Conservation (phyloP, 1,140 invertebrate genomes). For the Bombus consobrinus region DNA sequence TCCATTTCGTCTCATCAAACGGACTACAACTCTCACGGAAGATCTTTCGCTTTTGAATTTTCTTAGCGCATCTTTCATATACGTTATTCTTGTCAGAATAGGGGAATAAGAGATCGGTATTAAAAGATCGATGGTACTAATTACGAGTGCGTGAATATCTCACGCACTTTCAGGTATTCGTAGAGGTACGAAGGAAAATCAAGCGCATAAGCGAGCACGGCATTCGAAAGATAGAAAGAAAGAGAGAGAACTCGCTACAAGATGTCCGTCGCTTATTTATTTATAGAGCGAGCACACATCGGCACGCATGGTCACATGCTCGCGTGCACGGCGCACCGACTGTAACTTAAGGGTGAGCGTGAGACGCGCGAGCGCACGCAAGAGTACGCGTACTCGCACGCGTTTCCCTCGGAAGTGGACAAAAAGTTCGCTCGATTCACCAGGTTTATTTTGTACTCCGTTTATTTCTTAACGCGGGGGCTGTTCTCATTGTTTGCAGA, state of each 20-base stretch:
- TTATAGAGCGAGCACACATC: constrained; percentile 75
- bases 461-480: neutral
- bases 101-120: neutral
- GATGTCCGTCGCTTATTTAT: constrained; percentile 76
- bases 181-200: constrained; percentile 68
- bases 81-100: neutral
- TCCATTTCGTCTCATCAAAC: too few species aligned
- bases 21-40: too few species aligned
- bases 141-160: constrained; percentile 56
- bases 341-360: neutral
- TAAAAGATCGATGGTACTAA: neutral
- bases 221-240: constrained; percentile 21
- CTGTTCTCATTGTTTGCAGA: constrained; percentile 4
- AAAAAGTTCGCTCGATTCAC: neutral
- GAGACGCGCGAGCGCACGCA: neutral
- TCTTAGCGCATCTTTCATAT: too few species aligned
- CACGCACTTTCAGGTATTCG: constrained; percentile 53
- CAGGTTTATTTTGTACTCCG: neutral
- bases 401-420: constrained; percentile 1
- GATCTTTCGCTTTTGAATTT: too few species aligned
- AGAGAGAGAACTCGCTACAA: constrained; percentile 64
- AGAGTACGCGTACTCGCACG: constrained; percentile 9
- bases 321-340: constrained; percentile 49
- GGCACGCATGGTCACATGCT: constrained; percentile 66
- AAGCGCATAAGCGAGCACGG: constrained; percentile 67